Evolutionary conservation across 2,113 vertebrate genomes (phyloP).

Genomic region (Hypomesus transpacificus): DNA sequence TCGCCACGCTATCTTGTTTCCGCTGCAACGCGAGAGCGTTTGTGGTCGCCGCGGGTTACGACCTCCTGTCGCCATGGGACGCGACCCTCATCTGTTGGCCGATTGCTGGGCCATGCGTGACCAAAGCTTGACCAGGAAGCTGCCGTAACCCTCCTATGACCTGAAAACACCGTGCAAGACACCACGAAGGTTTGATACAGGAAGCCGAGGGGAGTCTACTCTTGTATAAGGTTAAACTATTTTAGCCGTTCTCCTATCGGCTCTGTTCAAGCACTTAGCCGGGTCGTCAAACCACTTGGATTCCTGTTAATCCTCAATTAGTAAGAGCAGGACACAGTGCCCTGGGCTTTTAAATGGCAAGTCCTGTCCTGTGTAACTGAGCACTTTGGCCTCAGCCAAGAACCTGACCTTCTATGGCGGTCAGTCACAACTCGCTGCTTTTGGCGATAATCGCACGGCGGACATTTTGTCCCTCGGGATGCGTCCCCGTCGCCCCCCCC

Average conservation of each 20-base stretch:
- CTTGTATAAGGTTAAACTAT: too few species aligned
- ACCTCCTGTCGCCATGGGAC: neutral
- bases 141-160: too few species aligned
- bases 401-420: constrained; percentile 14
- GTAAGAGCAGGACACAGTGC: too few species aligned
- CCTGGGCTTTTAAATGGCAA: too few species aligned
- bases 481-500: constrained; percentile 29
- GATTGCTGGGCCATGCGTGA: neutral
- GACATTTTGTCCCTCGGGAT: constrained; percentile 30
- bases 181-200: too few species aligned
- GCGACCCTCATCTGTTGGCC: neutral
- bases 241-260: too few species aligned
- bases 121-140: neutral
- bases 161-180: too few species aligned
- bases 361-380: constrained; percentile 12
- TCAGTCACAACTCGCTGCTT: constrained; percentile 12
- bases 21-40: neutral
- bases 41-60: neutral
- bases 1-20: neutral
- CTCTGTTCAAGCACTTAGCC: too few species aligned
- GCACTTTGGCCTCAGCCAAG: constrained; percentile 23
- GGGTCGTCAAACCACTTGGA: too few species aligned
- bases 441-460: constrained; percentile 34
- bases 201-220: too few species aligned
- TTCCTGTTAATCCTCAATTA: too few species aligned